Conservation (phyloP, 2,113 vertebrate species). For the Bombycilla garrulus region DNA sequence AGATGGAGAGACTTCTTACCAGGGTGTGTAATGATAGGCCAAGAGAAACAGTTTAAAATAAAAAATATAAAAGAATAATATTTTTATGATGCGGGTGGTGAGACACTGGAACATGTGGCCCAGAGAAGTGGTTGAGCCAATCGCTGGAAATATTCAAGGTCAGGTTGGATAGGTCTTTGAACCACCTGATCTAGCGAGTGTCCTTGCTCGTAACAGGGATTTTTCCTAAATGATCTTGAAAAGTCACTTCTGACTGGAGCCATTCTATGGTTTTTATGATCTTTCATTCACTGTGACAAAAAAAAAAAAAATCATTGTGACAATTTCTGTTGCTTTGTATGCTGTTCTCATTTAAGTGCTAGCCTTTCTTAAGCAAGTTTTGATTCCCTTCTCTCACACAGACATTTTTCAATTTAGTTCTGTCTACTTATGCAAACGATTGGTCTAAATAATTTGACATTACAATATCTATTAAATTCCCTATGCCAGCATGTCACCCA, state of each 20-base stretch:
- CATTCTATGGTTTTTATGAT: neutral
- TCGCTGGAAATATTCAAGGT: neutral
- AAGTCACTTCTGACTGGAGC: neutral
- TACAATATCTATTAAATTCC: neutral
- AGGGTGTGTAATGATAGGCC: neutral
- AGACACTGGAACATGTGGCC: fast-evolving
- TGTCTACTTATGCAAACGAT: neutral
- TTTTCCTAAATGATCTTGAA: neutral
- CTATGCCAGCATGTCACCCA: neutral
- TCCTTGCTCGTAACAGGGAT: neutral
- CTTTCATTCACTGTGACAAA: neutral
- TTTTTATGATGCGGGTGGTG: fast-evolving
- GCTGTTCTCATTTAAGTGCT: neutral
- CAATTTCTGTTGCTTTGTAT: neutral
- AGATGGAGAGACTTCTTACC: neutral
- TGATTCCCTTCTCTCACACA: neutral
- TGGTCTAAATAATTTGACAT: neutral
- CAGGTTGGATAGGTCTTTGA: neutral
- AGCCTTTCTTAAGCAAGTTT: neutral
- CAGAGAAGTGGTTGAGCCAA: neutral
- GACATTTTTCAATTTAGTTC: neutral
- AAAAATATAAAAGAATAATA: neutral
- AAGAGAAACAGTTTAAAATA: neutral
- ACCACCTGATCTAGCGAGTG: neutral
- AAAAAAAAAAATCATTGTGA: neutral